Percentiles rank a stretch among this genome's conserved stretches.
These are phyloP conservation scores for Gasterosteus aculeatus DNA, from an alignment of 2,113 vertebrate species.

Conservation along the genomic window DNA sequence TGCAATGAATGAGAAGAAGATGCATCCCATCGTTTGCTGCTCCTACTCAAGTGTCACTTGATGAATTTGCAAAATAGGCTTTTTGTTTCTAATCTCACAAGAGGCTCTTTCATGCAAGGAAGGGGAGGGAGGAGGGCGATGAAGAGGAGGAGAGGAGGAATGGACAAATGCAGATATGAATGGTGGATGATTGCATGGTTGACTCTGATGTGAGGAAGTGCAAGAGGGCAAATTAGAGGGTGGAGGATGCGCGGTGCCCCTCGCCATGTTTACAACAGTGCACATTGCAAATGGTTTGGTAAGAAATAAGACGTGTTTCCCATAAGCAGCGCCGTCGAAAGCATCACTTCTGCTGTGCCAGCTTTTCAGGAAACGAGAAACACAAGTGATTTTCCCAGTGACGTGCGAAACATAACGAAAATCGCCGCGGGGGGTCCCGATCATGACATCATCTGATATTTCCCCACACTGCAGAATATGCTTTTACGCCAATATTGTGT, in stretches of 20 bases:
- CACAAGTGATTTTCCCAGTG: neutral
- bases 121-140: slow-evolving; percentile 1
- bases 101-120: slow-evolving; percentile 9
- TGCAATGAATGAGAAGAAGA: slow-evolving; percentile 33
- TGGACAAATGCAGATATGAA: slow-evolving; percentile 37
- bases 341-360: neutral
- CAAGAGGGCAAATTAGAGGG: slow-evolving; percentile 5
- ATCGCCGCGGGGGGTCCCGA: neutral
- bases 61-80: slow-evolving; percentile 20
- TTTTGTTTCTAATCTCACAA: slow-evolving; percentile 26
- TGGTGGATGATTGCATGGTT: slow-evolving; percentile 46
- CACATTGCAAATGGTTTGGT: neutral
- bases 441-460: neutral
- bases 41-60: slow-evolving; percentile 37
- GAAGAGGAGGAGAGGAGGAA: slow-evolving; percentile 17
- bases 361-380: slow-evolving; percentile 11
- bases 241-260: neutral
- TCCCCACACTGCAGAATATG: neutral
- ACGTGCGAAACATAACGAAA: neutral
- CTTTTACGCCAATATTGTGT: neutral
- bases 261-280: neutral
- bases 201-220: slow-evolving; percentile 35
- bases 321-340: neutral
- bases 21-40: slow-evolving; percentile 22
- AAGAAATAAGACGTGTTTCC: neutral